Conservation (phyloP, 2,113 vertebrate genomes). For the Gobio gobio region DNA sequence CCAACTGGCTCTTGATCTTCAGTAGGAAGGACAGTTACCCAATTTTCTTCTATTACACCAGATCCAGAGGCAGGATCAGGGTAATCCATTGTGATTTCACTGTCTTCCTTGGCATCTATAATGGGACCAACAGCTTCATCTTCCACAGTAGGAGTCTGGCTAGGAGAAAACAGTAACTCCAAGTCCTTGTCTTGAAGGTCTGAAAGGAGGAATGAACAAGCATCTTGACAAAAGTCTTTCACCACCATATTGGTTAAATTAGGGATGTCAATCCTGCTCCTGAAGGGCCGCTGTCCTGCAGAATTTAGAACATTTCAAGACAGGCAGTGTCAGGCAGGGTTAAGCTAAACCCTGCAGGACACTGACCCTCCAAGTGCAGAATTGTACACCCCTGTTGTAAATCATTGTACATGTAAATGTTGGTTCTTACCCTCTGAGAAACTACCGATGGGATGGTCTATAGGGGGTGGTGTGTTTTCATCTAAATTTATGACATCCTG, state of each 20-base stretch:
- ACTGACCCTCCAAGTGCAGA: neutral
- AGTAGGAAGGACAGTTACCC: neutral
- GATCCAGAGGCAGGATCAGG: constrained; percentile 64
- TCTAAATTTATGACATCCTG: constrained; percentile 66
- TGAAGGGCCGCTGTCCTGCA: neutral
- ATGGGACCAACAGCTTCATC: constrained; percentile 40
- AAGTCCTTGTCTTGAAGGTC: constrained; percentile 65
- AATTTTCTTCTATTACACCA: constrained; percentile 44
- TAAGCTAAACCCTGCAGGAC: neutral
- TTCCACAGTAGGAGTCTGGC: constrained; percentile 35
- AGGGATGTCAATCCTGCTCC: neutral
- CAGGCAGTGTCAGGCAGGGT: neutral
- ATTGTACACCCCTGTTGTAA: neutral
- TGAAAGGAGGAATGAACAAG: constrained; percentile 47
- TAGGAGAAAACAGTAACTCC: constrained; percentile 49
- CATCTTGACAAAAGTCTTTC: neutral
- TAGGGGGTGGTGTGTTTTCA: constrained; percentile 58
- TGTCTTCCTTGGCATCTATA: constrained; percentile 4
- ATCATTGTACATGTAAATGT: neutral
- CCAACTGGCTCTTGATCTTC: constrained; percentile 24
- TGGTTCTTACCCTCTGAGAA: constrained; percentile 62
- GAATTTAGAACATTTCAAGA: neutral
- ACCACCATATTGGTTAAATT: neutral
- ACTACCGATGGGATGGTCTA: constrained; percentile 2
- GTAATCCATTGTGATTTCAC: constrained; percentile 49